These are phyloP conservation scores for Pedicia rivosa DNA, from an alignment of 2,888 invertebrate species.

Conservation along the genomic window DNA sequence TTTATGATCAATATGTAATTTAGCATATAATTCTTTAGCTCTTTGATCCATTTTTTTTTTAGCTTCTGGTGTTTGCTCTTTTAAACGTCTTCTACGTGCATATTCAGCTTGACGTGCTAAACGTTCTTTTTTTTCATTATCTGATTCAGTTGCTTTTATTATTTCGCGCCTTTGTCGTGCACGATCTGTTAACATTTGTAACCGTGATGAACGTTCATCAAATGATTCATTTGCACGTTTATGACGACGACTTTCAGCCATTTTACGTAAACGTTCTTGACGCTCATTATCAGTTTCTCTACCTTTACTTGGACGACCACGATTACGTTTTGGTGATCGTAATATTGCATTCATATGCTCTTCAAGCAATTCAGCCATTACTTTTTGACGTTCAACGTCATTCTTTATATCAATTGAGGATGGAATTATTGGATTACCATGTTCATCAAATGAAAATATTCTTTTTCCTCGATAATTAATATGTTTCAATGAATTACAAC, in stretches of 20 bases:
- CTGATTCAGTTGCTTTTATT: conserved; percentile 24
- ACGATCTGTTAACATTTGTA: conserved; percentile 26
- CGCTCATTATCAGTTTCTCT: conserved; percentile 29
- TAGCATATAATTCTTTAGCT: conserved; percentile 23
- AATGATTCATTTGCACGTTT: conserved; percentile 28
- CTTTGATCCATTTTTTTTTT: conserved; percentile 18
- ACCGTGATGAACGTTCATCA: conserved; percentile 24
- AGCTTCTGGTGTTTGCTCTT: conserved; percentile 23
- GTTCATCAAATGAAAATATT: conserved; percentile 14
- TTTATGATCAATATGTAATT: conserved; percentile 14
- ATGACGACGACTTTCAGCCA: conserved; percentile 28
- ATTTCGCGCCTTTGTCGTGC: conserved; percentile 27
- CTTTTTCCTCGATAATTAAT: conserved; percentile 26
- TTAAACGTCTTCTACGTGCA: conserved; percentile 25
- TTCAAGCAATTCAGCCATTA: conserved; percentile 26
- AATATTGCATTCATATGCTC: conserved; percentile 30
- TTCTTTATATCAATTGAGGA: conserved; percentile 16
- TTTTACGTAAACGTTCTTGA: conserved; percentile 25
- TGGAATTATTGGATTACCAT: conserved; percentile 5
- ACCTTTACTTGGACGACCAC: conserved; percentile 23
- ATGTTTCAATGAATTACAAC: conserved; percentile 24
- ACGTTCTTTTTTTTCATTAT: conserved; percentile 25
- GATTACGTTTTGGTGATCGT: conserved; percentile 14
- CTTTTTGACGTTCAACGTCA: conserved; percentile 20
- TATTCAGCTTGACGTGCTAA: conserved; percentile 29